Evolutionary conservation across 2,113 vertebrate genomes (phyloP), one percentile per base, ranked within the genome.

Genomic region (Misgurnus anguillicaudatus): DNA sequence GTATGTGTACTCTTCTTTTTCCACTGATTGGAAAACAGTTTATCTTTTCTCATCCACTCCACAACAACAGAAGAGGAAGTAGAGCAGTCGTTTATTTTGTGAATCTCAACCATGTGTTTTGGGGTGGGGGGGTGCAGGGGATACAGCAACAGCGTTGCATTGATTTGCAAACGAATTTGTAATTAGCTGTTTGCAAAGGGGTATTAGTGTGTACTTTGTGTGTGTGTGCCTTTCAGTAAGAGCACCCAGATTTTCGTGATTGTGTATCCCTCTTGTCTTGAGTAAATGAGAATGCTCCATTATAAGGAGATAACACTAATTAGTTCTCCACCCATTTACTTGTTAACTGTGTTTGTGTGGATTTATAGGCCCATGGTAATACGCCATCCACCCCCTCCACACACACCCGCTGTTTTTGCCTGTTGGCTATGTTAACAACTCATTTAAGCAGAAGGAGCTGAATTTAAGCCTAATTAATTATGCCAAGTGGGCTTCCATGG

Each of bases 251-350:
- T 68, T 64, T 81, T 76, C 83, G 82, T 68, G 73, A 80, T 85
- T 80, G 83, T 86, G 73, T 81, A 81, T 86, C 89, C 83, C 86
- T 86, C 88, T 91, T 92, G 91, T 91, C 86, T 79, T 82, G 47
- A 80, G 86, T 88, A 90, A 87, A 89, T 82, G 80, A 85, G 89
- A 83, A 83, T 86, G 85, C 75, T 45, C 19, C 71, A 78, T 84
- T 89, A 89, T 93, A 92, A 93, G 90, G 80, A 92, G 91, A 93
- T 93, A 92, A 93, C 86, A 90, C 91, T 92, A 93, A 93, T 91
- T 92, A 91, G 89, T 93, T 91, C 91, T 93, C 92, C 92, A 91
- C 92, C 91, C 91, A 88, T 74, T 89, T 90, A 89, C 90, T 92
- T 91, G 91, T 93, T 93, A 92, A 91, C 91, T 91, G 91, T 89